Conservation (phyloP, 2,797 vertebrate genomes). For the Sciaenops ocellatus region DNA sequence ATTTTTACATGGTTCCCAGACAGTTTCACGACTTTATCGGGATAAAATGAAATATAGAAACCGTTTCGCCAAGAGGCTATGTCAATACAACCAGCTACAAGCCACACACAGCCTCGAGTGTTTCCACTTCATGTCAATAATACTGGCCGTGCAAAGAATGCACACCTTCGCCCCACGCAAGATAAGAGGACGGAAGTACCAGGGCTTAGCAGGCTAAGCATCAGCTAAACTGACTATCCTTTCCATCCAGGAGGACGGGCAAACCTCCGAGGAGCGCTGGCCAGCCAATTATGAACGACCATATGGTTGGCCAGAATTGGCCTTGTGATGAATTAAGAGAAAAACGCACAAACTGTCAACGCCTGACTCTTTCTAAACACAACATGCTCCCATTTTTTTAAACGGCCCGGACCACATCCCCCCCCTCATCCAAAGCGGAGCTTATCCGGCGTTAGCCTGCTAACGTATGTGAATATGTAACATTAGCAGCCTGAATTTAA, state of each 20-base stretch:
- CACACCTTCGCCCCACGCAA: slow-evolving; percentile 35
- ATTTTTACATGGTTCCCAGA: slow-evolving; percentile 15
- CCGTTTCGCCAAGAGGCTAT: slow-evolving; percentile 45
- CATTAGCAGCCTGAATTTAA: slow-evolving; percentile 5
- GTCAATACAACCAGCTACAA: slow-evolving; percentile 43
- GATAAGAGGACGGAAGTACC: slow-evolving; percentile 74
- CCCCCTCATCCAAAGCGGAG: not conserved
- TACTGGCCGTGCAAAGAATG: slow-evolving; percentile 17
- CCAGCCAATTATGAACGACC: slow-evolving; percentile 42
- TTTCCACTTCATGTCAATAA: slow-evolving; percentile 38
- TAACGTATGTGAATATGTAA: not conserved
- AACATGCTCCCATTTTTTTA: not conserved
- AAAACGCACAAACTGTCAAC: not conserved
- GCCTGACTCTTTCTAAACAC: not conserved
- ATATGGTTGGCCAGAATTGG: slow-evolving; percentile 36
- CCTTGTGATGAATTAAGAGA: not conserved
- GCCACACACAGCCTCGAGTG: slow-evolving; percentile 12
- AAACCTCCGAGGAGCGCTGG: slow-evolving; percentile 1
- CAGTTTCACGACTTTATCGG: not conserved
- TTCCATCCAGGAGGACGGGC: slow-evolving; percentile 29
- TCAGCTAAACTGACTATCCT: slow-evolving; percentile 66
- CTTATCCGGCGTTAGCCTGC: slow-evolving; percentile 39
- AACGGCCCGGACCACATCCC: slow-evolving; percentile 16
- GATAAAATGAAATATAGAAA: not conserved
- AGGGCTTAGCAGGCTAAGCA: slow-evolving; percentile 78